Conservation (phyloP, 1,140 invertebrate genomes). For the Octopus bimaculoides region DNA sequence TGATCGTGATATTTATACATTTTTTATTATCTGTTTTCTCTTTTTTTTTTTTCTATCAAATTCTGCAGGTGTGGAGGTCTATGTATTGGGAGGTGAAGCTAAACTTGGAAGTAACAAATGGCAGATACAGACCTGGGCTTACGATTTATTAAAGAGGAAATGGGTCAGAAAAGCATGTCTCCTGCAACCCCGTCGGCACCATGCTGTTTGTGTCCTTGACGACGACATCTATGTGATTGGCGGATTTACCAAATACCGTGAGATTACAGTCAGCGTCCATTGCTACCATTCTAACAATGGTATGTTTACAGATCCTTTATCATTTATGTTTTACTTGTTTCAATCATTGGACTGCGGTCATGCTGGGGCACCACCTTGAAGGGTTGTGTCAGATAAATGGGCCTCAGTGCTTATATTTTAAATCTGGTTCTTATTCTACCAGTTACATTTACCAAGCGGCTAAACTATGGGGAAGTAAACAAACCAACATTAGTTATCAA, state of each 20-base stretch:
- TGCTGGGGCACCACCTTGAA: no score
- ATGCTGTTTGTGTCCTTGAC: neutral
- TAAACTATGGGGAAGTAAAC: no score
- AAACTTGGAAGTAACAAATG: neutral
- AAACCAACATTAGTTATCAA: no score
- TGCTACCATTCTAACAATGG: neutral
- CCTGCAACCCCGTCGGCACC: neutral
- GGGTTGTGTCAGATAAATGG: no score
- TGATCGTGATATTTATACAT: no score
- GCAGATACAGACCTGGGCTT: neutral
- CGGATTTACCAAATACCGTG: constrained; percentile 2
- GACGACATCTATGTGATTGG: neutral
- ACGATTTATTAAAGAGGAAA: neutral
- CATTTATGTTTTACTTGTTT: no score
- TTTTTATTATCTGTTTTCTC: no score
- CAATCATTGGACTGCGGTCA: no score
- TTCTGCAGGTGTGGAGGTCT: neutral
- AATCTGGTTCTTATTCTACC: no score
- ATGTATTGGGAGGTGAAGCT: neutral
- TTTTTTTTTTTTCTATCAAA: no score
- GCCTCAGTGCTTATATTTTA: no score
- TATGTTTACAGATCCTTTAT: neutral
- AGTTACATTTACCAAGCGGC: no score
- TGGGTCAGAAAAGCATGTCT: neutral
- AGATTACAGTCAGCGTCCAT: neutral